Evolutionary conservation across 2,113 vertebrate species (phyloP).

Genomic region (Hirundichthys speculiger): DNA sequence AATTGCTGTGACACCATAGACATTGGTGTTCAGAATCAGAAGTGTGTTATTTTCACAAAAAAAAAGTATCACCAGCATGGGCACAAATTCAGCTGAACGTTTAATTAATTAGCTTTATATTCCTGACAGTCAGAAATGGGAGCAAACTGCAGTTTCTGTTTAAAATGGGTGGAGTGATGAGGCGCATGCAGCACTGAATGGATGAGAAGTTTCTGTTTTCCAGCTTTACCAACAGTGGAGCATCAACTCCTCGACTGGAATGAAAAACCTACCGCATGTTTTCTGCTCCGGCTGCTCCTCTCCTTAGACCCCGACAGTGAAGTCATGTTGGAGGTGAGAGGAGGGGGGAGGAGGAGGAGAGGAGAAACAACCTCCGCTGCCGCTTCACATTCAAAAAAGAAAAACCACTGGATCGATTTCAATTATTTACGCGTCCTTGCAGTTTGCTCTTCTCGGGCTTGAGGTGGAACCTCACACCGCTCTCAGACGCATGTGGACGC

Average conservation of each 20-base stretch:
- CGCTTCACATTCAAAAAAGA: conserved; percentile 72
- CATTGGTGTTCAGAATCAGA: conserved; percentile 25
- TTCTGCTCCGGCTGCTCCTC: conserved; percentile 89
- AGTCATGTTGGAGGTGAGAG: conserved; percentile 89
- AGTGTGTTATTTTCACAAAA: conserved; percentile 22
- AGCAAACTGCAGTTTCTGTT: background rate
- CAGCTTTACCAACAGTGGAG: conserved; percentile 33
- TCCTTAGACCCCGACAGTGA: conserved; percentile 96
- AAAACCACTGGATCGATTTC: conserved; percentile 56
- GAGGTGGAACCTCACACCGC: conserved; percentile 37
- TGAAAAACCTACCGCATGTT: conserved; percentile 90
- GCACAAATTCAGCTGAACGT: conserved; percentile 7
- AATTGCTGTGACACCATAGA: conserved; percentile 30
- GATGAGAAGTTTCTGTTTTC: conserved; percentile 29
- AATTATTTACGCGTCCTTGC: conserved; percentile 64
- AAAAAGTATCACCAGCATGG: conserved; percentile 23
- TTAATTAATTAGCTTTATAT: conserved; percentile 14
- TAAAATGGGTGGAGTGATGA: conserved; percentile 7
- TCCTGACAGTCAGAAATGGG: conserved; percentile 13
- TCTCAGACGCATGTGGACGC: conserved; percentile 51
- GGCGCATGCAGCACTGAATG: conserved; percentile 21
- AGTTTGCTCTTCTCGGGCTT: conserved; percentile 54
- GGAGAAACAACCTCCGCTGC: conserved; percentile 55
- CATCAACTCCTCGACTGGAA: conserved; percentile 21
- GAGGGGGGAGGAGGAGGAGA: conserved; percentile 32